These are phyloP conservation scores for Oscheius sp. DNA, from an alignment of 1,140 invertebrate species.

Conservation along the genomic window DNA sequence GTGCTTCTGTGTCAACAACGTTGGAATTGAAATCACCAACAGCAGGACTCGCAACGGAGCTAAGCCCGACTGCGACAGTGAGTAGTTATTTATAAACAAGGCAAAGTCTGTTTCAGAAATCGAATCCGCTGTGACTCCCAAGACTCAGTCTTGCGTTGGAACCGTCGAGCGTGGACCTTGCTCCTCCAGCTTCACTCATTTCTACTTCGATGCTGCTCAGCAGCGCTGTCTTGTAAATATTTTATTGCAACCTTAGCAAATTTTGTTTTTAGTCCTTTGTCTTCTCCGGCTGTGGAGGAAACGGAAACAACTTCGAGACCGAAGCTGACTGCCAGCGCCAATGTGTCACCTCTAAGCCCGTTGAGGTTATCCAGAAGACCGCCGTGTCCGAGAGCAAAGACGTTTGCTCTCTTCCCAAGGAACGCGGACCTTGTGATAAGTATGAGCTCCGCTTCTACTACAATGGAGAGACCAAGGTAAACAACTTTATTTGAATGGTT, in stretches of 20 bases:
- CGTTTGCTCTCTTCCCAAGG: conserved; percentile 53
- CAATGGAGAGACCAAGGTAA: conserved; percentile 59
- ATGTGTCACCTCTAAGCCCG: conserved; percentile 45
- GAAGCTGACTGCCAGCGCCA: conserved; percentile 49
- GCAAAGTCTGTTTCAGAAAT: conserved; percentile 46
- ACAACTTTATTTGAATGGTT: neutral
- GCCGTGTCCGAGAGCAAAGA: conserved; percentile 39
- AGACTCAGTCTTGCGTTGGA: conserved; percentile 51
- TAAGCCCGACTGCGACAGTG: conserved; percentile 57
- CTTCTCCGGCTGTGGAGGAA: conserved; percentile 61
- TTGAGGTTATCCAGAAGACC: conserved; percentile 2
- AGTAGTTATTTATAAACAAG: neutral
- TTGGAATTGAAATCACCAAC: conserved; percentile 57
- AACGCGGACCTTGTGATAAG: conserved; percentile 58
- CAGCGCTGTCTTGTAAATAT: conserved; percentile 37
- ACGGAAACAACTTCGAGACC: conserved; percentile 61
- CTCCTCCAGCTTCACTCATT: conserved; percentile 37
- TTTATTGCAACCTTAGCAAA: neutral
- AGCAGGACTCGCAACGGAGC: conserved; percentile 46
- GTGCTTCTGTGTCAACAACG: conserved; percentile 56
- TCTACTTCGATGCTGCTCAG: conserved; percentile 50
- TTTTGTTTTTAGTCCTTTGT: conserved; percentile 1
- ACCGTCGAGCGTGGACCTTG: conserved; percentile 46
- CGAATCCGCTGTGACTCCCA: conserved; percentile 33
- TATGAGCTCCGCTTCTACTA: conserved; percentile 60